Evolutionary conservation across 2,888 invertebrate genomes (phyloP), one percentile per base, ranked within the genome.

Genomic region (Marasmarcha lunaedactyla): DNA sequence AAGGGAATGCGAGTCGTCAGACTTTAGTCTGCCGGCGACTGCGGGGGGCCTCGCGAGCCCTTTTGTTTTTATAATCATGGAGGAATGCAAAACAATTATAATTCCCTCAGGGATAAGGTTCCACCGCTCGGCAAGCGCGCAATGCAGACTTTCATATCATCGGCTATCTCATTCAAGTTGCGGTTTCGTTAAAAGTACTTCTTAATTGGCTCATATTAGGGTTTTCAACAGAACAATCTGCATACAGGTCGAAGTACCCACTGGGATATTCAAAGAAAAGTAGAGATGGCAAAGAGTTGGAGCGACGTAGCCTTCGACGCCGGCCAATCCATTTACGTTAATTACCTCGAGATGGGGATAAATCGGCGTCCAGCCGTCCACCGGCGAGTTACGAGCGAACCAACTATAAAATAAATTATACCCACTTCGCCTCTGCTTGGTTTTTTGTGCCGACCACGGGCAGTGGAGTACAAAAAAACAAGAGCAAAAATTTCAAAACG

Each of bases 371-470:
- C 76, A 79, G 71, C 72, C 76, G 78, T 78, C 79, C 78, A 78
- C 72, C 69, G 76, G 59, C 79, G 72, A 78, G 81, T 81, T 81
- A 83, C 79, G 83, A 83, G 74, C 78, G 72, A 72, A 63, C 74
- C 70, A 76, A 71, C 81, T 78, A 83, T 83, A 79, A 83, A 83
- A 83, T 83, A 83, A 83, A 83, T 83, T 83, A 83, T 81, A 81
- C 78, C 79, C 81, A 79, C 79, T 81, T 77, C 74, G 78, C 71
- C 68, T 79, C 77, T 69, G 76, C 79, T 79, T 76, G 71, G 70
- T 78, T 83, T 83, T 83, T 83, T 79, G 78, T 69, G 69, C 69
- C 70, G 61, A 66, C 68, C 71, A 63, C 62, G 60, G 61, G 57
- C 57, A 67, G 64, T 46, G 48, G 50, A 61, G 52, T 7, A 63